phyloP scores from a whole-genome alignment of 2,113 vertebrate species.

The Zosterops hypoxanthus region DNA sequence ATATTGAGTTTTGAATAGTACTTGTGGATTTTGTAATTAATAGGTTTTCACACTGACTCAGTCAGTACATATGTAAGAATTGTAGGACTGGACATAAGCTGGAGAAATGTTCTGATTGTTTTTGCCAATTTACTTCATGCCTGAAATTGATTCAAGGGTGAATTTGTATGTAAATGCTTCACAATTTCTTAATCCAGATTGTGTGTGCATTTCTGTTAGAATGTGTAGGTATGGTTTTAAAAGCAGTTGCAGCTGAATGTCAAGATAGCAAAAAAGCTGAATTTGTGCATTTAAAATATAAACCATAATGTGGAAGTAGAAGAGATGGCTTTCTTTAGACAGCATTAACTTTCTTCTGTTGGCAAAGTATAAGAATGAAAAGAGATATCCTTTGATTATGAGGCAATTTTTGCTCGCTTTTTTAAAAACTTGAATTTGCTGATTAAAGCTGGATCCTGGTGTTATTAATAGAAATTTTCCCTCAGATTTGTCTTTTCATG shows the following conservation, averaged over 20 bases:
- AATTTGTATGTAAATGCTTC: neutral
- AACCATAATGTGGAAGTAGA: neutral
- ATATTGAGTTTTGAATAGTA: neutral
- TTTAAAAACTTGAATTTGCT: neutral
- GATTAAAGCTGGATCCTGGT: neutral
- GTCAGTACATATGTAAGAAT: rapidly evolving
- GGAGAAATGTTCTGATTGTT: neutral
- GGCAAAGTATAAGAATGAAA: neutral
- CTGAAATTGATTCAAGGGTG: neutral
- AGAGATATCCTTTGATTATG: neutral
- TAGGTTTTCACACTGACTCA: neutral
- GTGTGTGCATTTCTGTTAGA: neutral
- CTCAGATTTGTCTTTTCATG: neutral
- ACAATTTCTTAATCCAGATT: neutral
- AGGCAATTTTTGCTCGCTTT: neutral
- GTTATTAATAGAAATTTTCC: neutral
- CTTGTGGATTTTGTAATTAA: neutral
- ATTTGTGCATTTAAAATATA: neutral
- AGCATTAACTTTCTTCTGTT: neutral
- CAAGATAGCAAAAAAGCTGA: neutral
- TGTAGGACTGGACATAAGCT: neutral
- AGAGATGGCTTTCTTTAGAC: neutral
- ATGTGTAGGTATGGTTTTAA: neutral
- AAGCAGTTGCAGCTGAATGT: neutral
- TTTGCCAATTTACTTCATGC: neutral